Percentiles rank a stretch among this genome's conserved stretches.
Conservation (phyloP, 2,888 invertebrate genomes). For the Onthophagus sagittarius region DNA sequence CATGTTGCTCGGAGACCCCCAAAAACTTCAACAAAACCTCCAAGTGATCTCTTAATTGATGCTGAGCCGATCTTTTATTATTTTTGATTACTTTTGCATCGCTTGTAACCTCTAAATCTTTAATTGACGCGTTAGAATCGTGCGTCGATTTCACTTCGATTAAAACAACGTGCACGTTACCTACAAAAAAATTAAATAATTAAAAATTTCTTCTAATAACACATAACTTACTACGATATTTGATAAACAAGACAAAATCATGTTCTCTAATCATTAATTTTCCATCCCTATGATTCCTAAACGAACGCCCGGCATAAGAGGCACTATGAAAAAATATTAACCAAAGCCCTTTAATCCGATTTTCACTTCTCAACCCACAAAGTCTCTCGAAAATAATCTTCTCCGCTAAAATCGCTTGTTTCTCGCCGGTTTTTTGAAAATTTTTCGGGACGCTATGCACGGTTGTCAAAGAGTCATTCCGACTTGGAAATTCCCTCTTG, state of each 20-base stretch:
- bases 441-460: constrained; percentile 39
- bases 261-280: constrained; percentile 44
- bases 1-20: constrained; percentile 26
- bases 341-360: constrained; percentile 35
- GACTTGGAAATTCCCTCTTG: constrained; percentile 39
- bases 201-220: not conserved
- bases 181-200: constrained; percentile 24
- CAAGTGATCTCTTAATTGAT: constrained; percentile 43
- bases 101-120: constrained; percentile 36
- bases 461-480: constrained; percentile 26
- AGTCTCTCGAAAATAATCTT: constrained; percentile 37
- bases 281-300: constrained; percentile 40
- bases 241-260: constrained; percentile 43
- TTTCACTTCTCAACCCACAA: constrained; percentile 27
- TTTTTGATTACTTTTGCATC: constrained; percentile 44
- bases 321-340: constrained; percentile 42
- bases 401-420: constrained; percentile 41
- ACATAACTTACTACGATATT: constrained; percentile 36
- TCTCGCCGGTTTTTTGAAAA: constrained; percentile 38
- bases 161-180: constrained; percentile 33
- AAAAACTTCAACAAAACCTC: constrained; percentile 38
- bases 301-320: constrained; percentile 42
- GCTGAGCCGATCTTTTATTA: constrained; percentile 44
- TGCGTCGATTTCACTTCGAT: constrained; percentile 44
- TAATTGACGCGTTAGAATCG: constrained; percentile 33